Percentiles rank a stretch among this genome's conserved stretches.
Evolutionary conservation across 2,797 vertebrate genomes (phyloP).

Genomic region (Spinibarbus caldwelli): DNA sequence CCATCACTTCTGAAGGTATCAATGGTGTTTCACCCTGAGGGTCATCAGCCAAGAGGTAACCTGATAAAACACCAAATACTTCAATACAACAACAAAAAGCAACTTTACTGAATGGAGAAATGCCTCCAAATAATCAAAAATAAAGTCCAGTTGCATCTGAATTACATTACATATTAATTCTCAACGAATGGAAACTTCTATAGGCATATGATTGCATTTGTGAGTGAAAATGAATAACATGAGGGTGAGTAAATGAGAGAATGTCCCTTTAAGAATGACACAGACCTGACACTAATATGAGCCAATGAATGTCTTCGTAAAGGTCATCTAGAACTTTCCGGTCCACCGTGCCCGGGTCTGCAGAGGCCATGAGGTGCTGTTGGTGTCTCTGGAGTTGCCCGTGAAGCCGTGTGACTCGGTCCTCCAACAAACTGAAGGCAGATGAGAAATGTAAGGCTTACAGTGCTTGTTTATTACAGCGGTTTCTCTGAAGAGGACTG

Average conservation of each 20-base stretch:
- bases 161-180: too few species aligned
- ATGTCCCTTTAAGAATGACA: conserved; percentile 37
- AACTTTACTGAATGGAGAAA: neutral
- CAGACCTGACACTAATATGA: conserved; percentile 98
- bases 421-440: conserved; percentile 89
- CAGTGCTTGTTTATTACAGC: neutral
- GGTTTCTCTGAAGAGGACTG: neutral
- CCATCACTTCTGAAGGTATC: conserved; percentile 99
- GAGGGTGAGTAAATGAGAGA: neutral
- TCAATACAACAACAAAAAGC: neutral
- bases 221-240: neutral
- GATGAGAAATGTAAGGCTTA: neutral
- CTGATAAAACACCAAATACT: conserved; percentile 71
- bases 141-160: neutral
- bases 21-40: conserved; percentile 97
- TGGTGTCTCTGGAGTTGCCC: conserved; percentile 96
- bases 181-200: neutral
- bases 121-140: neutral
- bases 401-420: conserved; percentile 93
- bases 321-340: conserved; percentile 94
- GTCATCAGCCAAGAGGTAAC: conserved; percentile 97
- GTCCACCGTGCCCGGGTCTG: conserved; percentile 84
- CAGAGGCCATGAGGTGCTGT: conserved; percentile 91
- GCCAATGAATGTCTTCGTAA: conserved; percentile 99
- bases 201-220: neutral